phyloP scores from a whole-genome alignment of 2,113 vertebrate species.

The Mola mola region DNA sequence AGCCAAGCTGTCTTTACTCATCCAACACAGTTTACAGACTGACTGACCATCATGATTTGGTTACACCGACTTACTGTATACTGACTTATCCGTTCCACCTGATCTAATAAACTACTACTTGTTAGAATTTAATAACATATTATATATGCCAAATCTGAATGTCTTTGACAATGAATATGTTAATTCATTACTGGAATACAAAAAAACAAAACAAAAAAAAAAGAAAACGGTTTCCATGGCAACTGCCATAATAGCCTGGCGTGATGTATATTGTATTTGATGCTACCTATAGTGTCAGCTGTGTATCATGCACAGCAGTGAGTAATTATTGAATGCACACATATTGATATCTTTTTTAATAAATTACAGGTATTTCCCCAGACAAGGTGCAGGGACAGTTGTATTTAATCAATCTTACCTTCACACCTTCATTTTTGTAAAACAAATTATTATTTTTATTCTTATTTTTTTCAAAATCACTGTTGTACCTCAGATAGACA shows the following conservation, averaged over 20 bases:
- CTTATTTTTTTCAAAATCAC: conserved; percentile 21
- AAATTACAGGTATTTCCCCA: background rate
- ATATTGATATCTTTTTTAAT: no score
- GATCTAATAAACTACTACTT: no score
- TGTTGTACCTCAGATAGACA: no score
- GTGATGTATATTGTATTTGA: conserved; percentile 23
- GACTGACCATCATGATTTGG: no score
- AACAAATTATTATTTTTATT: background rate
- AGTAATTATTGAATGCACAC: background rate
- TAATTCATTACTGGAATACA: background rate
- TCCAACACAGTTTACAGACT: no score
- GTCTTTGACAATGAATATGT: no score
- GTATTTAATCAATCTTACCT: conserved; percentile 1
- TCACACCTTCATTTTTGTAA: background rate
- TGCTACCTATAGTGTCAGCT: conserved; percentile 22
- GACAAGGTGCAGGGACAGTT: background rate
- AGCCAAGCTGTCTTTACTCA: no score
- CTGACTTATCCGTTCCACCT: no score
- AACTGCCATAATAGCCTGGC: conserved; percentile 42
- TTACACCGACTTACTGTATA: no score
- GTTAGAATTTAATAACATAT: no score
- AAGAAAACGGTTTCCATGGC: conserved; percentile 58
- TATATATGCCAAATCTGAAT: no score
- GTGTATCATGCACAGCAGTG: background rate
- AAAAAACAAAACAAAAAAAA: background rate